phyloP scores from a whole-genome alignment of 2,797 vertebrate species.

The Loriculus beryllinus region DNA sequence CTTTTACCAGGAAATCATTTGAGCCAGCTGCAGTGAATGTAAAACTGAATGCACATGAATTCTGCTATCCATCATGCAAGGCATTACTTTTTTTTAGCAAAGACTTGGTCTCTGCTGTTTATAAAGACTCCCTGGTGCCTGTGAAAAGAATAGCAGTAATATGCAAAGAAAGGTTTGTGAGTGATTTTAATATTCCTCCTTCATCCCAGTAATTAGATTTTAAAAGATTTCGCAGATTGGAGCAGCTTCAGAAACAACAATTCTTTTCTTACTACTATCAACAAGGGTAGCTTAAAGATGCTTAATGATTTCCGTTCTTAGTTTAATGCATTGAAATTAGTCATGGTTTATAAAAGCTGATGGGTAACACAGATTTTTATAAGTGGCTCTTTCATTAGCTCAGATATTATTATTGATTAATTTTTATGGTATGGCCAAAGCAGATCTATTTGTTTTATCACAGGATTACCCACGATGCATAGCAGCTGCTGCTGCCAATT shows the following conservation, averaged over 20 bases:
- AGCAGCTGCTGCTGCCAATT: neutral
- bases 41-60: neutral
- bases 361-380: neutral
- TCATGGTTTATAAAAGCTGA: neutral
- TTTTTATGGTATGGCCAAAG: neutral
- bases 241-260: neutral
- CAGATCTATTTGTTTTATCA: neutral
- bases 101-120: neutral
- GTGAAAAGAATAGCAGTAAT: slow-evolving; percentile 1
- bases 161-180: neutral
- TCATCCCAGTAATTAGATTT: slow-evolving; percentile 1
- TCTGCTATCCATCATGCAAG: neutral
- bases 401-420: slow-evolving; percentile 21
- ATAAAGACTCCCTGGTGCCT: neutral
- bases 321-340: slow-evolving; percentile 19
- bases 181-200: neutral
- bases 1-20: neutral
- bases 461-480: neutral
- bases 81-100: neutral
- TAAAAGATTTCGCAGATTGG: neutral
- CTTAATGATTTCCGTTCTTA: neutral
- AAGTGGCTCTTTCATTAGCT: slow-evolving; percentile 36
- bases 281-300: neutral
- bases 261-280: neutral
- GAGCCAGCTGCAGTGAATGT: neutral